phyloP scores from a whole-genome alignment of 2,888 invertebrate genomes.

The Dryobotodes eremita region DNA sequence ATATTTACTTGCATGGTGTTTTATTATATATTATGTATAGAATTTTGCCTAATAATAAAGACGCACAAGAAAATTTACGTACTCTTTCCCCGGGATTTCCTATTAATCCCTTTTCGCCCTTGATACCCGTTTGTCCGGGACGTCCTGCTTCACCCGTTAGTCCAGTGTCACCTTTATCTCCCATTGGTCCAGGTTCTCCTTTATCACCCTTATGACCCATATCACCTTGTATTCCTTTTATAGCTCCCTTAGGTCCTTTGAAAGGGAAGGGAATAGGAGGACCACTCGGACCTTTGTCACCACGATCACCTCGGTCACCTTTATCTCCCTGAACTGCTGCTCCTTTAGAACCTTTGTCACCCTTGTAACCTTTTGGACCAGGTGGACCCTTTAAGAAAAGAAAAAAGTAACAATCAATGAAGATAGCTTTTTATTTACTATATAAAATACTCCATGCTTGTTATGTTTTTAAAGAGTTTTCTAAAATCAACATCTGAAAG shows the following conservation, averaged over 20 bases:
- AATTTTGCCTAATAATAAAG: neutral
- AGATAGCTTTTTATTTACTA: neutral
- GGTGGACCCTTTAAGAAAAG: conserved; percentile 90
- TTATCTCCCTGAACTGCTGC: conserved; percentile 89
- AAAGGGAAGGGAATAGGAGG: conserved; percentile 73
- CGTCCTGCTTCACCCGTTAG: conserved; percentile 93
- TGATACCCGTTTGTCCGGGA: conserved; percentile 92
- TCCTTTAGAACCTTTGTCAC: conserved; percentile 92
- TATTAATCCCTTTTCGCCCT: conserved; percentile 97
- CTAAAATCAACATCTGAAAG: neutral
- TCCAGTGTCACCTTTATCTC: conserved; percentile 94
- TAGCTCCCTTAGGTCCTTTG: conserved; percentile 83
- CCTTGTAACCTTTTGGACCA: conserved; percentile 93
- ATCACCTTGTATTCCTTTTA: conserved; percentile 86
- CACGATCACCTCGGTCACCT: conserved; percentile 91
- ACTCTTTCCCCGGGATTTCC: conserved; percentile 96
- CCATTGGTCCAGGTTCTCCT: conserved; percentile 91
- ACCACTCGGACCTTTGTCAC: conserved; percentile 88
- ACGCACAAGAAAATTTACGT: conserved; percentile 71
- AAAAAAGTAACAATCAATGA: neutral
- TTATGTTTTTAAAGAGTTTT: neutral
- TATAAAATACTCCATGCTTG: neutral
- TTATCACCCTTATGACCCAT: conserved; percentile 91
- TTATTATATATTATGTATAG: neutral
- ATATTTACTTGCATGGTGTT: neutral